Conservation (phyloP, 1,140 invertebrate species). For the Thalassaphorura encarpata region DNA sequence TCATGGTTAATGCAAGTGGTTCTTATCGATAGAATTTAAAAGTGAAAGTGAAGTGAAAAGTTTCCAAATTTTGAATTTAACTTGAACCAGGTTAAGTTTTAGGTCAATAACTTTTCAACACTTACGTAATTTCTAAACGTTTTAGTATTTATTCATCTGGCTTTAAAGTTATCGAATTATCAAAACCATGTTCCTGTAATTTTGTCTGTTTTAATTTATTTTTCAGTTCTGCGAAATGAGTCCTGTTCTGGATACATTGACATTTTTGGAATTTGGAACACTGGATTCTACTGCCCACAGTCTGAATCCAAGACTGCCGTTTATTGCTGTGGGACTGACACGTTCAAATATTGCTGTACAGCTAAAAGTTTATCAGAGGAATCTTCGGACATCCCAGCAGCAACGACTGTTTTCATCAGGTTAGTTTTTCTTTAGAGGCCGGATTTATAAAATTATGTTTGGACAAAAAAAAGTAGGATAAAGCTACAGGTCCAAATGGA, state of each 20-base stretch:
- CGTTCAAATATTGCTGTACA: constrained; percentile 41
- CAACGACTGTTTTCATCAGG: neutral
- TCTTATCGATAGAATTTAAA: neutral
- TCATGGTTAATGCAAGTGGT: neutral
- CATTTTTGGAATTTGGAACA: constrained; percentile 42
- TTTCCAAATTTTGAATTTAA: neutral
- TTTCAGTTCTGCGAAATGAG: constrained; percentile 38
- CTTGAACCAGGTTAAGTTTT: neutral
- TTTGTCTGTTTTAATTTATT: too few species aligned
- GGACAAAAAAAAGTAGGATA: too few species aligned
- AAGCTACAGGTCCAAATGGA: too few species aligned
- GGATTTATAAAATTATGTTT: too few species aligned
- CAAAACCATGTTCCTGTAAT: too few species aligned
- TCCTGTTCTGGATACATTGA: constrained; percentile 43
- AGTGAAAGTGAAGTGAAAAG: neutral
- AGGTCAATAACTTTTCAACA: too few species aligned
- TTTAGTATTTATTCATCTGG: too few species aligned
- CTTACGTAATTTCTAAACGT: too few species aligned
- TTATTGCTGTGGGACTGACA: constrained; percentile 41
- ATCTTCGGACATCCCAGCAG: neutral
- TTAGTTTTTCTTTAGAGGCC: neutral
- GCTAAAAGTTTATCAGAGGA: neutral
- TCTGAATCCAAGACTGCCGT: constrained; percentile 34
- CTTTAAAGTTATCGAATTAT: too few species aligned
- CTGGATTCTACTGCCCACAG: constrained; percentile 41